Evolutionary conservation across 2,888 invertebrate genomes (phyloP), one percentile per base, ranked within the genome.

Genomic region (Saturnia pavonia): DNA sequence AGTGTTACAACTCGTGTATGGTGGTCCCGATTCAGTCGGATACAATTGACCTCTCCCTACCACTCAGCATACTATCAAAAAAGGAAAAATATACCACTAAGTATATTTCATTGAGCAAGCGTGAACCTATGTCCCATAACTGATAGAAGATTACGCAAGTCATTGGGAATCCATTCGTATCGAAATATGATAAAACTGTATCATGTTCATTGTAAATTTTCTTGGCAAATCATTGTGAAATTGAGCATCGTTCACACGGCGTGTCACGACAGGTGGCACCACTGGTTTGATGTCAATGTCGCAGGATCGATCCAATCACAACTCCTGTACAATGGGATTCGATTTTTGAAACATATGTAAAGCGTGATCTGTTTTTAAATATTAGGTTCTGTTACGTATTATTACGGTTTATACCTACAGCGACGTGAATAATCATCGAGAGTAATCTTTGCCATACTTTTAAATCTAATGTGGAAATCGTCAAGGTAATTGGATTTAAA

Each of bases 181-280:
- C 88, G 87, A 83, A n/a, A 83, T 74, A 74, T 66, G 78, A 83
- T 82, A 82, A 81, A 76, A 80, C 82, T 83, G 85, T 81, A 86
- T 86, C 84, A 84, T 88, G 40, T 65, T 19, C 34, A 65, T 65
- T 65, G 65, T 40, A 34, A 34, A 65, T 65, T 80, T 85, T 91
- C 87, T 84, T 90, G 92, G 90, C 85, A 91, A 92, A 91, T 93
- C 93, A 93, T 91, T 85, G 88, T 87, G 86, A 81, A 88, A 88
- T 89, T 87, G 84, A 77, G 80, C 83, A 81, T 82, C 81, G 87
- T 90, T 90, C 89, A 89, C 88, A 88, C 85, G 82, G 76, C 81
- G 78, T 75, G 80, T 82, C 85, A 76, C 84, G 84, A 87, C 90
- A 91, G 91, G 91, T 91, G 89, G 85, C 86, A 80, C 84, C 87